Percentiles rank a stretch among this genome's conserved stretches.
These are phyloP conservation scores for Ptiloglossa arizonensis DNA, from an alignment of 1,140 invertebrate genomes.

Conservation along the genomic window DNA sequence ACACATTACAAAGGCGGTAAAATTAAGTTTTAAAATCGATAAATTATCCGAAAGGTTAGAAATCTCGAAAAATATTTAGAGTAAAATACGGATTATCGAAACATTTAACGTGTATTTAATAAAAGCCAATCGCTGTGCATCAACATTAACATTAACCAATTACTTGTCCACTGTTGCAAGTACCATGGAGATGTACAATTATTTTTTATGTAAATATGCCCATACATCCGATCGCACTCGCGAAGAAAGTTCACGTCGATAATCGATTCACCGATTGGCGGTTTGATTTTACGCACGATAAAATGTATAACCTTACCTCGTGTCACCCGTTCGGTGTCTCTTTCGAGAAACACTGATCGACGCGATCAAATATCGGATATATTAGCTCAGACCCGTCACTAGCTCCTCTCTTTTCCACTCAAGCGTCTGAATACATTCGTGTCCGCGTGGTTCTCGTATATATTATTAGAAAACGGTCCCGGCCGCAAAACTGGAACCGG, in stretches of 20 bases:
- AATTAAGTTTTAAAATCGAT: not conserved
- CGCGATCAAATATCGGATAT: not conserved
- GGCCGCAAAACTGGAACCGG: slow-evolving; percentile 39
- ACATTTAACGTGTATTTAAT: not conserved
- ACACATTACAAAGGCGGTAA: too few species aligned
- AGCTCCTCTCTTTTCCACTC: slow-evolving; percentile 60
- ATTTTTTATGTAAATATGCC: not conserved
- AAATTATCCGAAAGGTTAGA: too few species aligned
- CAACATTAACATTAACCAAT: not conserved
- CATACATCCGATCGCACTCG: not conserved
- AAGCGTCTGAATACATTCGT: slow-evolving; percentile 5
- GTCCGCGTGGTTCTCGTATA: slow-evolving; percentile 36
- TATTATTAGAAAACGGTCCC: slow-evolving; percentile 62
- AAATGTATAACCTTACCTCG: slow-evolving; percentile 29
- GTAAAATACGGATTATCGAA: not conserved
- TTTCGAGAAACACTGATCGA: slow-evolving; percentile 9
- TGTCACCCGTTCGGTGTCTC: not conserved
- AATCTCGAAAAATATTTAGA: not conserved
- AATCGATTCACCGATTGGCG: slow-evolving; percentile 13
- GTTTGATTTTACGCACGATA: not conserved
- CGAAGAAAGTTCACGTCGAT: not conserved
- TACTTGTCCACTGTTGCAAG: not conserved
- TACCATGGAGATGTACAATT: not conserved
- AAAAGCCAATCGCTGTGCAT: not conserved
- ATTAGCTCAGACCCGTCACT: slow-evolving; percentile 26